Conservation (phyloP, 2,797 vertebrate genomes). For the Acipenser ruthenus region DNA sequence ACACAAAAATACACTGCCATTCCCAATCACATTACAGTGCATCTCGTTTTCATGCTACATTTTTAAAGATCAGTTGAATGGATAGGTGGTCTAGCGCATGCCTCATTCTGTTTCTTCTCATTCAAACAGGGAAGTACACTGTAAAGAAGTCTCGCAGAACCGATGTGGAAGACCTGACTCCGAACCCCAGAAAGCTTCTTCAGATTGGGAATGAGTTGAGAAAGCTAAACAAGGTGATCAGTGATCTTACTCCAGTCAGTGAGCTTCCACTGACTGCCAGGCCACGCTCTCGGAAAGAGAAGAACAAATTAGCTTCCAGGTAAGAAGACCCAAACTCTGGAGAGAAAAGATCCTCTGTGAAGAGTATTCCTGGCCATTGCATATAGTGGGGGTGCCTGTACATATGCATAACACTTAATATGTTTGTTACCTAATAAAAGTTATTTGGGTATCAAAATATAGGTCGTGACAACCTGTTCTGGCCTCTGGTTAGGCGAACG, state of each 20-base stretch:
- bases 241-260: constrained; percentile 92
- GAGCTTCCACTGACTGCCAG: constrained; percentile 87
- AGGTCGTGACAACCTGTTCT: too few relatives aligned
- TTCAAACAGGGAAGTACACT: constrained; percentile 77
- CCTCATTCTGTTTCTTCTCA: not conserved
- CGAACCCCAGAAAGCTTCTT: constrained; percentile 92
- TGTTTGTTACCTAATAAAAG: too few relatives aligned
- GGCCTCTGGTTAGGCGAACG: too few relatives aligned
- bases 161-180: constrained; percentile 94
- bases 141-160: constrained; percentile 95
- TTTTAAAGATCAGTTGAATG: too few relatives aligned
- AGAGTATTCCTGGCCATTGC: too few relatives aligned
- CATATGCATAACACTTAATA: too few relatives aligned
- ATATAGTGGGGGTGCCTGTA: too few relatives aligned
- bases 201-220: constrained; percentile 93
- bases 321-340: constrained; percentile 32
- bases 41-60: not conserved
- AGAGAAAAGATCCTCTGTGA: not conserved
- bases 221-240: constrained; percentile 96
- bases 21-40: not conserved
- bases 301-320: constrained; percentile 97
- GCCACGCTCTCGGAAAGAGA: constrained; percentile 93
- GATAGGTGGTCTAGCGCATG: too few relatives aligned
- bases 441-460: too few relatives aligned
- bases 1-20: not conserved